Percentiles rank a stretch among this genome's conserved stretches.
These are phyloP conservation scores for Morone chrysops DNA, from an alignment of 2,113 vertebrate species.

Conservation along the genomic window DNA sequence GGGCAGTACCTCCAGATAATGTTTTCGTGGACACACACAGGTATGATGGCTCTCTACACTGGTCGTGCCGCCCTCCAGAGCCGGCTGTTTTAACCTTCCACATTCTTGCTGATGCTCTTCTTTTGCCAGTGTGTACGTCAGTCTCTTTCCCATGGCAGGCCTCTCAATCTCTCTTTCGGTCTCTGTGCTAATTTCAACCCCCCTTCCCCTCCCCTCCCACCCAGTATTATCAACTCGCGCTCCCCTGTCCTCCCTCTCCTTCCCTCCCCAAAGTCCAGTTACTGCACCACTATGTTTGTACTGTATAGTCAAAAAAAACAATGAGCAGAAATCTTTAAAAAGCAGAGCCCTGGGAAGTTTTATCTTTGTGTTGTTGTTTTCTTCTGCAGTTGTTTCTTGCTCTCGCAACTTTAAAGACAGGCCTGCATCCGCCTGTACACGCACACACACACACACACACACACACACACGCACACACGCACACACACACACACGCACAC, in stretches of 20 bases:
- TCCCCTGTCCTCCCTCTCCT: conserved; percentile 31
- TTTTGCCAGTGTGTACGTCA: conserved; percentile 3
- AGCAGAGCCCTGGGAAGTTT: conserved; percentile 60
- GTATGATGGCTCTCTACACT: conserved; percentile 5
- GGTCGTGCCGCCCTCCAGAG: background rate
- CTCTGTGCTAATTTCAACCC: conserved; percentile 21
- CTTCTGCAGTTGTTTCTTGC: conserved; percentile 71
- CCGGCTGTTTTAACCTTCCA: conserved; percentile 13
- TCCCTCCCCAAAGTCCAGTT: conserved; percentile 73
- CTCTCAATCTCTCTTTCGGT: conserved; percentile 44
- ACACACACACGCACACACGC: conserved; percentile 1
- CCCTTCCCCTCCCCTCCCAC: background rate
- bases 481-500: conserved; percentile 34
- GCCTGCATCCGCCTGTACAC: conserved; percentile 38
- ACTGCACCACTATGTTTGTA: conserved; percentile 81
- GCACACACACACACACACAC: conserved; percentile 38
- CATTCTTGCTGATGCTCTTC: conserved; percentile 18
- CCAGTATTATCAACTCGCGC: background rate
- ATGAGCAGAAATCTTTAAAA: conserved; percentile 72
- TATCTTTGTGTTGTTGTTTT: conserved; percentile 47
- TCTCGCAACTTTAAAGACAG: conserved; percentile 49
- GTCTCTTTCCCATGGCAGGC: conserved; percentile 25
- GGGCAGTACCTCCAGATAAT: conserved; percentile 31
- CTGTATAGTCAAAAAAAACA: conserved; percentile 82
- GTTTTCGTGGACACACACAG: conserved; percentile 28